These are phyloP conservation scores for Dendroctonus ponderosae DNA, from an alignment of 1,140 invertebrate genomes.

Conservation along the genomic window DNA sequence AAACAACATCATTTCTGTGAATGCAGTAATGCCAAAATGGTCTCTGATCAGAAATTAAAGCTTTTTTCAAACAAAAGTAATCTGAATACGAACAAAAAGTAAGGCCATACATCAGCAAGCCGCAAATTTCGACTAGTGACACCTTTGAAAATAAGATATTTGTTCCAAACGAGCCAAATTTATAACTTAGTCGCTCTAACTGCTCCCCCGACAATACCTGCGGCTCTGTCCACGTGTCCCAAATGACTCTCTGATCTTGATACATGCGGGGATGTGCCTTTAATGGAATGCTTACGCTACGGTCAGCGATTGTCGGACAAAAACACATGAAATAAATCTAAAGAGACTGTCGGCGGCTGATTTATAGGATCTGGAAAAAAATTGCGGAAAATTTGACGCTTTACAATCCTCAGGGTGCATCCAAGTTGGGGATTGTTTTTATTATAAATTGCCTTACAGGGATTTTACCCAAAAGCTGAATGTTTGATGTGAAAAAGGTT, in stretches of 20 bases:
- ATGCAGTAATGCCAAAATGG: too few relatives aligned
- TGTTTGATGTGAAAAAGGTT: too few relatives aligned
- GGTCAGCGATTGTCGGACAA: slow-evolving; percentile 46
- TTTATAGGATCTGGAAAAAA: slow-evolving; percentile 35
- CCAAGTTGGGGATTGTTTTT: slow-evolving; percentile 15
- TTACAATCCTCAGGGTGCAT: slow-evolving; percentile 23
- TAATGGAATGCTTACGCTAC: slow-evolving; percentile 47
- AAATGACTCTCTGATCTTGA: slow-evolving; percentile 43
- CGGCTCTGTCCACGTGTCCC: slow-evolving; percentile 36
- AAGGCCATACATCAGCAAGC: background rate
- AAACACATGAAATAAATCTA: slow-evolving; percentile 41
- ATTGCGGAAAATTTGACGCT: slow-evolving; percentile 31
- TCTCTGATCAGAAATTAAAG: too few relatives aligned
- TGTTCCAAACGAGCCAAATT: slow-evolving; percentile 37
- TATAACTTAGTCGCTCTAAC: slow-evolving; percentile 44
- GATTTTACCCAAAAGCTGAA: too few relatives aligned
- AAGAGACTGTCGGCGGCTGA: slow-evolving; percentile 35
- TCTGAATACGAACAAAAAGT: background rate
- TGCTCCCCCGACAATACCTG: slow-evolving; percentile 47
- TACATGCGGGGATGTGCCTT: slow-evolving; percentile 46
- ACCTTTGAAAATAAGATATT: slow-evolving; percentile 37
- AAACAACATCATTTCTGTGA: too few relatives aligned
- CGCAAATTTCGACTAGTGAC: slow-evolving; percentile 20
- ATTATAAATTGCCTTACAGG: slow-evolving; percentile 2
- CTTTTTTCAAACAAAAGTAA: too few relatives aligned